A percentile compares a stretch with the other conserved stretches of the same genome.
Evolutionary conservation across 2,888 invertebrate species (phyloP).

Genomic region (Ferrisia virgata): DNA sequence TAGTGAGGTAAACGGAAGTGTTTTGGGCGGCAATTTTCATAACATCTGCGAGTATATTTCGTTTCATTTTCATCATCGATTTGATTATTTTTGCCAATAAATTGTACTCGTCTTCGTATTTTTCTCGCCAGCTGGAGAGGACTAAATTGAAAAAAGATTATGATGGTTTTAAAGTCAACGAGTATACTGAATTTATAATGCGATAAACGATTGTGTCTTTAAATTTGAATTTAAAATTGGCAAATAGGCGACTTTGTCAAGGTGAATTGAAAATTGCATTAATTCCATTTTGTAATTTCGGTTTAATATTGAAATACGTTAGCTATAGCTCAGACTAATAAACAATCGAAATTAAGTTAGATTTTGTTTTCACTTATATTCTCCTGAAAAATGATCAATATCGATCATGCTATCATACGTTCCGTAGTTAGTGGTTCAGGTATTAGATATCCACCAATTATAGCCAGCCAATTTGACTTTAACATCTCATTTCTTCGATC

Average conservation of each 20-base stretch:
- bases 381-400: no score
- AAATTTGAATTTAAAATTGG: not conserved
- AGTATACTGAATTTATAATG: not conserved
- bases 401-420: no score
- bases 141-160: not conserved
- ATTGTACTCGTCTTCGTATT: not conserved
- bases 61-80: not conserved
- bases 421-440: no score
- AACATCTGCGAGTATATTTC: conserved; percentile 9
- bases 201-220: not conserved
- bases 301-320: not conserved
- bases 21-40: not conserved
- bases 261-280: not conserved
- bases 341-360: no score
- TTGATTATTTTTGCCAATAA: conserved; percentile 1
- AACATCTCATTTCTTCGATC: no score
- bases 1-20: not conserved
- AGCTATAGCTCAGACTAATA: no score
- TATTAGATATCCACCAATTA: no score
- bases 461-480: no score
- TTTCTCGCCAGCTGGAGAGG: not conserved
- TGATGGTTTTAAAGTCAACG: not conserved
- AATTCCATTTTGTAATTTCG: not conserved
- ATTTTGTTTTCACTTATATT: no score
- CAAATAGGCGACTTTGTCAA: not conserved